Evolutionary conservation across 1,140 invertebrate species (phyloP).

Genomic region (Dendroctonus valens): DNA sequence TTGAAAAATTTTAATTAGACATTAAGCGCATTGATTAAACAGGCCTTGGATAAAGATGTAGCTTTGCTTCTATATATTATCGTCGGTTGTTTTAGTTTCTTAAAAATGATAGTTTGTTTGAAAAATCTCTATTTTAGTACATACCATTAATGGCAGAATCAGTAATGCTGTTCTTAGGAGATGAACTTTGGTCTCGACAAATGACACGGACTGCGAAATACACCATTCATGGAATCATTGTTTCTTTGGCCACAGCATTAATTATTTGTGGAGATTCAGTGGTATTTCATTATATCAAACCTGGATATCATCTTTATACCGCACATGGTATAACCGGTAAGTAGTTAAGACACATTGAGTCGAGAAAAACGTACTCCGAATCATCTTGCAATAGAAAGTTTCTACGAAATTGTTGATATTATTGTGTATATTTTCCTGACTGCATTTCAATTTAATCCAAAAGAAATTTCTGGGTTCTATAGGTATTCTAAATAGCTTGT

Average conservation of each 20-base stretch:
- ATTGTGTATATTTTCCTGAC: too few relatives aligned
- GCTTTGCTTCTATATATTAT: too few relatives aligned
- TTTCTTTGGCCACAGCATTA: conserved; percentile 33
- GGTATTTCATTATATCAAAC: conserved; percentile 32
- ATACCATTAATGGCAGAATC: conserved; percentile 42
- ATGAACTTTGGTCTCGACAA: conserved; percentile 39
- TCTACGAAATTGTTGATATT: too few relatives aligned
- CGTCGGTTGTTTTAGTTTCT: too few relatives aligned
- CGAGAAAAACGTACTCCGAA: too few relatives aligned
- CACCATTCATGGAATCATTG: conserved; percentile 37
- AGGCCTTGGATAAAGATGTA: too few relatives aligned
- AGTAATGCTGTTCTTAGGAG: conserved; percentile 38
- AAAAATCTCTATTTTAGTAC: conserved; percentile 34
- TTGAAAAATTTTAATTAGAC: too few relatives aligned
- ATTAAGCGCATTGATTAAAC: too few relatives aligned
- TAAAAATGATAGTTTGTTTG: not conserved
- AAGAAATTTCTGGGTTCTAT: too few relatives aligned
- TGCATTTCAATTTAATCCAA: too few relatives aligned
- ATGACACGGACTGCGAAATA: conserved; percentile 38
- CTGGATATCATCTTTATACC: conserved; percentile 39
- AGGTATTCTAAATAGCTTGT: too few relatives aligned
- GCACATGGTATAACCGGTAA: conserved; percentile 41
- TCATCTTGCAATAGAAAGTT: too few relatives aligned
- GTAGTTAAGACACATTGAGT: not conserved
- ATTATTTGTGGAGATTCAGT: conserved; percentile 35